A percentile compares a stretch with the other conserved stretches of the same genome.
Conservation (phyloP, 1,140 invertebrate species). For the Lordiphosa mommai region DNA sequence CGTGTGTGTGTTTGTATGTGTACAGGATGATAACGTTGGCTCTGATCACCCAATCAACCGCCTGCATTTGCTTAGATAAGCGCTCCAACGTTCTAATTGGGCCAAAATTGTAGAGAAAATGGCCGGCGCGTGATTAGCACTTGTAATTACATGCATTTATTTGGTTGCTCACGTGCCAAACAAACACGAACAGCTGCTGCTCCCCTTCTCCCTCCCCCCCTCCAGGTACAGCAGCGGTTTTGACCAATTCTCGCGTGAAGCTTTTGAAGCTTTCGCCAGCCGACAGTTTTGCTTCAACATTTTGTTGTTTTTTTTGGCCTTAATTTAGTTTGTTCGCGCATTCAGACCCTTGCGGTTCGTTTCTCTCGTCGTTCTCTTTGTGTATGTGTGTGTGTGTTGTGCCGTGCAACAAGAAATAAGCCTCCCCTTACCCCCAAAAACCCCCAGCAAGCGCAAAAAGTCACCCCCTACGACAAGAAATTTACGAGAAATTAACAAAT, state of each 20-base stretch:
- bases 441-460: constrained; percentile 8
- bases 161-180: constrained; percentile 41
- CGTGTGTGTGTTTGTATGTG: neutral
- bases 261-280: constrained; percentile 52
- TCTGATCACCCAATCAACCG: constrained; percentile 30
- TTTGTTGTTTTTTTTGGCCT: constrained; percentile 48
- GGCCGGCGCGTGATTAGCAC: constrained; percentile 41
- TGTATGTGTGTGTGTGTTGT: constrained; percentile 4
- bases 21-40: constrained; percentile 10
- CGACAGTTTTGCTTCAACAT: constrained; percentile 25
- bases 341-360: constrained; percentile 55
- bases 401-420: constrained; percentile 13
- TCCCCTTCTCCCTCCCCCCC: neutral
- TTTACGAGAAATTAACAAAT: constrained; percentile 18
- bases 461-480: neutral
- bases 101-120: constrained; percentile 30
- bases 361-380: constrained; percentile 24
- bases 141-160: neutral
- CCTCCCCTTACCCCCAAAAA: constrained; percentile 2
- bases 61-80: constrained; percentile 41
- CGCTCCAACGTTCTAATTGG: constrained; percentile 45
- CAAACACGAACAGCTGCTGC: constrained; percentile 17
- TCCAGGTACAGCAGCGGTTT: constrained; percentile 16
- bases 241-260: constrained; percentile 38
- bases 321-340: constrained; percentile 64